Percentiles rank a stretch among this genome's conserved stretches.
Conservation (phyloP, 23 tunicate species). For the Diplosoma virens region DNA sequence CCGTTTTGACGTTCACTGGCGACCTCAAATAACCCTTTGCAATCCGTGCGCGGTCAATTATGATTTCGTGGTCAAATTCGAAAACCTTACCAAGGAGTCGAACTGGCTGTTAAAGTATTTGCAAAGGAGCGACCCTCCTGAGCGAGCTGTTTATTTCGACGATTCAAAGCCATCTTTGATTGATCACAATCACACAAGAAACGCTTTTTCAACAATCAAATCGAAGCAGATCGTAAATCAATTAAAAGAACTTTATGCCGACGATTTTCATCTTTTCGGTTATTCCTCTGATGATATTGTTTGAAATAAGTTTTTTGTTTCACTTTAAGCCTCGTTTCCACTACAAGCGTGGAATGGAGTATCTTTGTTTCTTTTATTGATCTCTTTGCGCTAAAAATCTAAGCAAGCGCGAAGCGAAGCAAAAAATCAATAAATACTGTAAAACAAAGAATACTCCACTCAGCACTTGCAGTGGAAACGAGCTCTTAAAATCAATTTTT, state of each 20-base stretch:
- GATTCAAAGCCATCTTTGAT: not conserved
- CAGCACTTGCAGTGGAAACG: too few species aligned
- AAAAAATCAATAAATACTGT: too few species aligned
- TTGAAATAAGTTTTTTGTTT: not conserved
- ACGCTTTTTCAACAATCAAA: constrained; percentile 6
- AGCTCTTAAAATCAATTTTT: too few species aligned
- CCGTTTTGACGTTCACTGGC: constrained; percentile 87
- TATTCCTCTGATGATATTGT: constrained; percentile 19
- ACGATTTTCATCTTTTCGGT: constrained; percentile 32
- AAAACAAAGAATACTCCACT: too few species aligned
- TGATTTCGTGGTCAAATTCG: constrained; percentile 48
- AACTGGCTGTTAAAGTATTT: constrained; percentile 35
- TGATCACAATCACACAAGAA: not conserved
- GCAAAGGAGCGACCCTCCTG: constrained; percentile 34
- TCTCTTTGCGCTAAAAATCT: too few species aligned
- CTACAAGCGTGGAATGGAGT: too few species aligned
- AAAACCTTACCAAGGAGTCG: constrained; percentile 46
- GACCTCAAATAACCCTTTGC: constrained; percentile 49
- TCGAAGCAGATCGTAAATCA: not conserved
- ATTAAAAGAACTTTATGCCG: constrained; percentile 20
- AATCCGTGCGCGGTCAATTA: constrained; percentile 73
- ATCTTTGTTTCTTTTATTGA: too few species aligned
- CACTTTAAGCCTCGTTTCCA: too few species aligned
- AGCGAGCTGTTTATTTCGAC: constrained; percentile 18
- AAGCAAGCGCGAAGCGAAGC: too few species aligned